phyloP scores from a whole-genome alignment of 2,797 vertebrate genomes.

The Corythornis leucogaster region DNA sequence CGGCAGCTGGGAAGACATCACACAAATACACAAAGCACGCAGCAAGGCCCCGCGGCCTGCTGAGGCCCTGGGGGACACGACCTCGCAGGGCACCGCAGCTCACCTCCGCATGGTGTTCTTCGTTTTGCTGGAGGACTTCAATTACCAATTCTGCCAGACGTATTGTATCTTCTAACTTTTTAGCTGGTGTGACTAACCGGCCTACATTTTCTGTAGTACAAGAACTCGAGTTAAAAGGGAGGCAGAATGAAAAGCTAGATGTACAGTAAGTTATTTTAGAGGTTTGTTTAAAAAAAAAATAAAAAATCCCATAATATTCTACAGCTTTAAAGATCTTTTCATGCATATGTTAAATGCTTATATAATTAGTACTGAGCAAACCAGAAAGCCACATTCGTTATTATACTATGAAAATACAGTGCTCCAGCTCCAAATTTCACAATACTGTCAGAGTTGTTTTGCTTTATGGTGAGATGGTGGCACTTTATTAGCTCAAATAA shows the following conservation, averaged over 20 bases:
- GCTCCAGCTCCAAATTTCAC: constrained; percentile 80
- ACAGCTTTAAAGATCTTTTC: constrained; percentile 71
- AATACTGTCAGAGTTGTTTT: constrained; percentile 35
- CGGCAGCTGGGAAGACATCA: not conserved
- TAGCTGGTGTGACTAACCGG: constrained; percentile 96
- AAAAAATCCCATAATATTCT: constrained; percentile 65
- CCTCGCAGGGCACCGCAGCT: constrained; percentile 55
- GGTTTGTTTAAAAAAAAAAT: constrained; percentile 43
- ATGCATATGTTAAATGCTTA: constrained; percentile 84
- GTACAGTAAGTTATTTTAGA: constrained; percentile 74
- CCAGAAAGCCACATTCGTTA: constrained; percentile 78
- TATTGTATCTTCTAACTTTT: constrained; percentile 98
- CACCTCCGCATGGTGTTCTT: constrained; percentile 99
- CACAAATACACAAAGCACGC: not conserved
- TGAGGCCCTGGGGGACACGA: not conserved
- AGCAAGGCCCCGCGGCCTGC: not conserved
- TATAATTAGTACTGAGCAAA: constrained; percentile 83
- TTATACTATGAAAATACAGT: constrained; percentile 79
- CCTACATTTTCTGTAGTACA: constrained; percentile 99
- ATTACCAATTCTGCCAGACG: constrained; percentile 97
- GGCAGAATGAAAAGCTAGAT: constrained; percentile 57
- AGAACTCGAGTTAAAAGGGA: constrained; percentile 85
- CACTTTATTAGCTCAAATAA: constrained; percentile 60
- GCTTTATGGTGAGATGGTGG: constrained; percentile 46
- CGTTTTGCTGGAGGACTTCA: constrained; percentile 98